A percentile compares a stretch with the other conserved stretches of the same genome.
Evolutionary conservation across 1,140 invertebrate genomes (phyloP).

Genomic region (Odontomachus brunneus): DNA sequence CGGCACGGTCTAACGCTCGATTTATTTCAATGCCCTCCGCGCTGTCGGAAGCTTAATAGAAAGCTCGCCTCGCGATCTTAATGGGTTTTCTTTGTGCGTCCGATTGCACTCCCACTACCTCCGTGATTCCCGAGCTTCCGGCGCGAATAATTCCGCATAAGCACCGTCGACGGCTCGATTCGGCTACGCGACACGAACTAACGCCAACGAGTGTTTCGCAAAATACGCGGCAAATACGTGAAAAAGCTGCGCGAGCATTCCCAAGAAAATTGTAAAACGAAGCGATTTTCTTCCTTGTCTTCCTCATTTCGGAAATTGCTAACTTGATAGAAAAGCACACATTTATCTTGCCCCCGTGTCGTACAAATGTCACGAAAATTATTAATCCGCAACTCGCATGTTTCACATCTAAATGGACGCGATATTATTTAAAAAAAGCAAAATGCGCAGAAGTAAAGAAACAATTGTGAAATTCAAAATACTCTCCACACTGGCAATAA

Average conservation of each 20-base stretch:
- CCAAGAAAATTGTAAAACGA: conserved; percentile 22
- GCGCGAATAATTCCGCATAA: conserved; percentile 54
- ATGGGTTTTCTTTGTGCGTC: conserved; percentile 57
- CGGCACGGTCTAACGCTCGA: conserved; percentile 56
- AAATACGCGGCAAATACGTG: conserved; percentile 43
- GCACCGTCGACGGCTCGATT: conserved; percentile 9
- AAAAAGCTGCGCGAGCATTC: not conserved
- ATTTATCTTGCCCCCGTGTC: not conserved
- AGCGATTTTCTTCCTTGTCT: conserved; percentile 10
- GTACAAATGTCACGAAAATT: conserved; percentile 3
- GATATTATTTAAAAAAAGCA: too few relatives aligned
- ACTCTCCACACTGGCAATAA: too few relatives aligned
- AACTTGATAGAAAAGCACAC: conserved; percentile 15
- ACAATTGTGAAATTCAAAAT: too few relatives aligned
- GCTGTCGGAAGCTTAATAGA: conserved; percentile 55
- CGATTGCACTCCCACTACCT: conserved; percentile 40
- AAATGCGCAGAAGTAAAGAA: too few relatives aligned
- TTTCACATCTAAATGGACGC: not conserved
- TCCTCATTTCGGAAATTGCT: conserved; percentile 26
- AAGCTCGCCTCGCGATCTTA: conserved; percentile 58
- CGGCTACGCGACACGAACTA: conserved; percentile 1
- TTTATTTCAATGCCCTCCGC: conserved; percentile 55
- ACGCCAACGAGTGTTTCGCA: too few relatives aligned
- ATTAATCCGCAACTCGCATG: too few relatives aligned
- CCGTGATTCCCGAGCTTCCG: conserved; percentile 23